Conservation (phyloP, 2,113 vertebrate species). For the Rhea pennata region DNA sequence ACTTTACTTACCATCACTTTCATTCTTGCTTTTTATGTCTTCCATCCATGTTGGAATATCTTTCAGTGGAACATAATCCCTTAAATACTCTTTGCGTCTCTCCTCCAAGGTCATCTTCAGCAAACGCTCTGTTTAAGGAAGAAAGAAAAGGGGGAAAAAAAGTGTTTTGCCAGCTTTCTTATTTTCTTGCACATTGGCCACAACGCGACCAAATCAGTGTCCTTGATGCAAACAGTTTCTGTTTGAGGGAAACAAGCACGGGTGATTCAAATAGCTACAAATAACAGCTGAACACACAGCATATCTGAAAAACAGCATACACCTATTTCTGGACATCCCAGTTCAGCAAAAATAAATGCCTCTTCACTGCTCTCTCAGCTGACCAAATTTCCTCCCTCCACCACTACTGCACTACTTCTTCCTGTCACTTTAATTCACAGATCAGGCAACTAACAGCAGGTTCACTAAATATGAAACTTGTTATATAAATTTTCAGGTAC, state of each 20-base stretch:
- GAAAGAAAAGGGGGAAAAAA: neutral
- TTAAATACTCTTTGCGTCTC: conserved; percentile 89
- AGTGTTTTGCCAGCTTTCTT: neutral
- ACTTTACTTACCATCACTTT: conserved; percentile 77
- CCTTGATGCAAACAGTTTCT: neutral
- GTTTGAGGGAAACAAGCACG: neutral
- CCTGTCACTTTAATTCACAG: neutral
- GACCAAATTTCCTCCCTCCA: neutral
- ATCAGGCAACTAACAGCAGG: neutral
- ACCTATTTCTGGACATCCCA: neutral
- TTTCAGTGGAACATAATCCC: conserved; percentile 84
- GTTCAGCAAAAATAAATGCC: neutral
- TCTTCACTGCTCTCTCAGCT: neutral
- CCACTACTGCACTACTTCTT: neutral
- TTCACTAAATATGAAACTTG: neutral
- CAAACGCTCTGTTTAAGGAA: conserved; percentile 84
- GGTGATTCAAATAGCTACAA: neutral
- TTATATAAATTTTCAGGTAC: neutral
- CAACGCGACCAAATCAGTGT: neutral
- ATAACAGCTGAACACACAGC: neutral
- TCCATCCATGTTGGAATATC: conserved; percentile 86
- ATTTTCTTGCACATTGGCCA: neutral
- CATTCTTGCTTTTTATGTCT: conserved; percentile 77
- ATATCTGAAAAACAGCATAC: neutral
- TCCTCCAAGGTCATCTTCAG: conserved; percentile 89